phyloP scores from a whole-genome alignment of 2,113 vertebrate species.

The Antechinus flavipes region DNA sequence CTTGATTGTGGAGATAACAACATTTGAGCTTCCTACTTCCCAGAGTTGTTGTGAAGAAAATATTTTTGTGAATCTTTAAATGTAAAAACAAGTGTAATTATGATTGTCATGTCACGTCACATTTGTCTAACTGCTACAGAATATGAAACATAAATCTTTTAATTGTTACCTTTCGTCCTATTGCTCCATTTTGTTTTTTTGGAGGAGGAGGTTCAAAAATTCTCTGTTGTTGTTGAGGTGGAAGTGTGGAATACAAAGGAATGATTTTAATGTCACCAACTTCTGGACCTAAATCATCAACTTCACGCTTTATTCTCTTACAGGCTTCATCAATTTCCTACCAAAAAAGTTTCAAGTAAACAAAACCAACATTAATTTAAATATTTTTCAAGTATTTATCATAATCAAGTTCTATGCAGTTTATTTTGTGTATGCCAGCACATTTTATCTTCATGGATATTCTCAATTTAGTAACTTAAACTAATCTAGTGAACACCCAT shows the following conservation, averaged over 20 bases:
- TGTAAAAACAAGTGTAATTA: background rate
- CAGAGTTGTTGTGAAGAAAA: background rate
- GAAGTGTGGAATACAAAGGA: slow-evolving; percentile 96
- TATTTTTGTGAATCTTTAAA: background rate
- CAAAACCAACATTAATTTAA: slow-evolving; percentile 12
- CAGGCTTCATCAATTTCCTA: slow-evolving; percentile 99
- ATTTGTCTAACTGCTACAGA: background rate
- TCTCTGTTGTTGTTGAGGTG: slow-evolving; percentile 96
- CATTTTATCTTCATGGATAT: slow-evolving; percentile 8
- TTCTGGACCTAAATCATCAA: slow-evolving; percentile 96
- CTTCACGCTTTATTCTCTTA: slow-evolving; percentile 97
- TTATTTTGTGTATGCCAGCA: background rate
- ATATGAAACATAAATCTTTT: background rate
- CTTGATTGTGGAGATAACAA: background rate
- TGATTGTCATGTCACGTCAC: background rate
- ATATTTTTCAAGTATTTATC: slow-evolving; percentile 34
- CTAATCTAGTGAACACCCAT: slow-evolving; percentile 64
- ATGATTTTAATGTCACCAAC: slow-evolving; percentile 99
- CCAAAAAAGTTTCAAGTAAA: slow-evolving; percentile 74
- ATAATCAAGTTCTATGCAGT: background rate
- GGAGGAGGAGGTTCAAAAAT: slow-evolving; percentile 98
- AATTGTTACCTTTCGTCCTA: slow-evolving; percentile 93
- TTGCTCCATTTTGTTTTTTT: slow-evolving; percentile 94
- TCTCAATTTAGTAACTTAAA: slow-evolving; percentile 67
- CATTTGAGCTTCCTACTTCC: background rate